Evolutionary conservation across 2,797 vertebrate species (phyloP).

Genomic region (Halcyon leucocephala): DNA sequence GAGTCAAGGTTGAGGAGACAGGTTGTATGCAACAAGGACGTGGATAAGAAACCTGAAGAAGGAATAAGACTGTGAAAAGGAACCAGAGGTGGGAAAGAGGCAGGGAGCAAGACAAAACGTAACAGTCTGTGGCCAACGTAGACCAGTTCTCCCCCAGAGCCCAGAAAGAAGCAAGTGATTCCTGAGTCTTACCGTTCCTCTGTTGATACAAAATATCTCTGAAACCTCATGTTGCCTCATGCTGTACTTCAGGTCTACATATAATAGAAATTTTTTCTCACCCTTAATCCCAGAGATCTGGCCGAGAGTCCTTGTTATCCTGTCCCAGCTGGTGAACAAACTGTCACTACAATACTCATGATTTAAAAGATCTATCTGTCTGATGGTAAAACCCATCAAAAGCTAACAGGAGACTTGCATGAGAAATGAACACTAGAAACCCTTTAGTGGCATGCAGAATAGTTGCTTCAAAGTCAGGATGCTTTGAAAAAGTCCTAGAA

Average conservation of each 20-base stretch:
- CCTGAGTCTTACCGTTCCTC: background rate
- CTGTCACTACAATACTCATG: background rate
- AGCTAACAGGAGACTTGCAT: background rate
- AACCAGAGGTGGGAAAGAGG: background rate
- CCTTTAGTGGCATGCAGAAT: background rate
- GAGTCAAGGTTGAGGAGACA: background rate
- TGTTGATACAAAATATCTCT: background rate
- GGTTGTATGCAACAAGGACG: background rate
- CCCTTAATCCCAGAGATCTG: background rate
- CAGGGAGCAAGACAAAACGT: background rate
- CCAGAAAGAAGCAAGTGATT: background rate
- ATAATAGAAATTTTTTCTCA: background rate
- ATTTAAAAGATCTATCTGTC: background rate
- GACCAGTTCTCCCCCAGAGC: background rate
- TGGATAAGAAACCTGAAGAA: background rate
- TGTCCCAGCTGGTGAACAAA: background rate
- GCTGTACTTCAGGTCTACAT: background rate
- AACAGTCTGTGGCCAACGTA: accelerated
- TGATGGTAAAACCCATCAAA: background rate
- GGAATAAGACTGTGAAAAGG: background rate
- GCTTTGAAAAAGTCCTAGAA: background rate
- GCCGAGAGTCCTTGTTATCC: background rate
- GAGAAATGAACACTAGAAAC: background rate
- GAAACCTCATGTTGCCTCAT: background rate
- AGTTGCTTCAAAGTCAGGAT: background rate